phyloP scores from a whole-genome alignment of 2,888 invertebrate genomes.

The Diploptera punctata region DNA sequence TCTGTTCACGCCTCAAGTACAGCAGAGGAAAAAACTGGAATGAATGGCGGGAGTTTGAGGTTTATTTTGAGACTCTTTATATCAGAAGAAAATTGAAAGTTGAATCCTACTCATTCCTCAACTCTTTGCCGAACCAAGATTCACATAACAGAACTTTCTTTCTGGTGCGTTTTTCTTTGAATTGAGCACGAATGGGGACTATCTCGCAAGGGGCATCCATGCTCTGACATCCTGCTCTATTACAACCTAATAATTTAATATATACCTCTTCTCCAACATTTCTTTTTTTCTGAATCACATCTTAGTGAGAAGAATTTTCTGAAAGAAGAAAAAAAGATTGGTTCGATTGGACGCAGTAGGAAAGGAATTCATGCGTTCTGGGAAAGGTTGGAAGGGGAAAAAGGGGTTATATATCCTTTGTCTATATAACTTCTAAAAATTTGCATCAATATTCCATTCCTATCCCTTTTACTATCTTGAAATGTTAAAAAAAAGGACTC shows the following conservation, averaged over 20 bases:
- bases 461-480: not conserved
- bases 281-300: not conserved
- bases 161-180: too few species aligned
- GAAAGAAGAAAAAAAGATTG: not conserved
- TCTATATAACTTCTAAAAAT: not conserved
- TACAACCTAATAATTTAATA: not conserved
- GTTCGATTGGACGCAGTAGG: not conserved
- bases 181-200: not conserved
- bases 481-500: constrained; percentile 2
- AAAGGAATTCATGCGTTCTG: not conserved
- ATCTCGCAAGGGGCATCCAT: not conserved
- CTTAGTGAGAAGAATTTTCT: not conserved
- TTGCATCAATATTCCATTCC: not conserved
- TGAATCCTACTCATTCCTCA: not conserved
- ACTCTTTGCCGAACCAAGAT: not conserved
- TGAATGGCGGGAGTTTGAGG: not conserved
- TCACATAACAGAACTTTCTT: too few species aligned
- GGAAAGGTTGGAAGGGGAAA: not conserved
- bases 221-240: not conserved
- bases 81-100: not conserved
- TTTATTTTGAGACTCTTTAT: not conserved
- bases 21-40: not conserved
- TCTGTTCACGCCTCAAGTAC: too few species aligned
- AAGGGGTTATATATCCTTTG: not conserved
- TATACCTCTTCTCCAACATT: not conserved